Evolutionary conservation across 2,113 vertebrate genomes (phyloP).

Genomic region (Charina bottae): DNA sequence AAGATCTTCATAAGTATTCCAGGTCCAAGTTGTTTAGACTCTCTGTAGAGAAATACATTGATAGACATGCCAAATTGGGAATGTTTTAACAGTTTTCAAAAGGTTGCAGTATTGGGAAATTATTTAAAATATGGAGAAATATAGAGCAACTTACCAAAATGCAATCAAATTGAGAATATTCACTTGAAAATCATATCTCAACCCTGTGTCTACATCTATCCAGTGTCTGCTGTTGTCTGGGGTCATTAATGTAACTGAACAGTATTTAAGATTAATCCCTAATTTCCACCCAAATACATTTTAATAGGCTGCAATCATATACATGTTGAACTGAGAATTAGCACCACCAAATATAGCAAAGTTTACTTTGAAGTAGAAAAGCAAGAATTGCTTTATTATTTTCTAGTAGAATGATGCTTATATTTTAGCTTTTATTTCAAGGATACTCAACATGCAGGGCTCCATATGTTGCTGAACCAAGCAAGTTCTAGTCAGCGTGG

Average conservation of each 20-base stretch:
- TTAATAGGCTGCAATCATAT: background rate
- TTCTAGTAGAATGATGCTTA: background rate
- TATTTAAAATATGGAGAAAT: background rate
- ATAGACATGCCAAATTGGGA: background rate
- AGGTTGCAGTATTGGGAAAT: background rate
- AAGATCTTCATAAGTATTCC: background rate
- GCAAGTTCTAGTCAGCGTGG: background rate
- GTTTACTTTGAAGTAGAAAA: background rate
- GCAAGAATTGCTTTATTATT: background rate
- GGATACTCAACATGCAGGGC: background rate
- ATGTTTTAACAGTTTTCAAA: background rate
- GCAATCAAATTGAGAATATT: background rate
- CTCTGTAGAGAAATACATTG: background rate
- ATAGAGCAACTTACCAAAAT: background rate
- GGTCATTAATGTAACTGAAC: conserved; percentile 23
- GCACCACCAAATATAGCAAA: background rate
- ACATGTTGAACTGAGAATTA: background rate
- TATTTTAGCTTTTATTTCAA: background rate
- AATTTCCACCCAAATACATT: conserved; percentile 19
- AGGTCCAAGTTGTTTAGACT: background rate
- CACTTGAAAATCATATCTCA: background rate
- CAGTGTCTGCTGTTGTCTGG: conserved; percentile 35
- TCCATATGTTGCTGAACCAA: background rate
- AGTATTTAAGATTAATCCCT: conserved; percentile 44
- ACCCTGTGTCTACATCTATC: background rate